phyloP scores from a whole-genome alignment of 1,140 invertebrate genomes.

The Triops cancriformis region DNA sequence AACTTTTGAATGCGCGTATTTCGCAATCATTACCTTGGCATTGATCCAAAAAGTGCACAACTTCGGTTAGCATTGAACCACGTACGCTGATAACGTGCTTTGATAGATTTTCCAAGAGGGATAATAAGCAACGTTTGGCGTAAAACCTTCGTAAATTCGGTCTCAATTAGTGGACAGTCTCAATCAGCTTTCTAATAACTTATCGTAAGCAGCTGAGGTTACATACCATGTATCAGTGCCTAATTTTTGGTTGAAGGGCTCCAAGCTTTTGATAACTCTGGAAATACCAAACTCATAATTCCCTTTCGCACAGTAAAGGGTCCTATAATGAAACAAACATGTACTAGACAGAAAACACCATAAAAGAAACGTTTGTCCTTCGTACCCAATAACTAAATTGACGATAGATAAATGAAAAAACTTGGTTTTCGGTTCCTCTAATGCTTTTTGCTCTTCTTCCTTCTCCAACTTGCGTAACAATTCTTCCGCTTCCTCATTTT shows the following conservation, averaged over 20 bases:
- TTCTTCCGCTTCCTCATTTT: conserved; percentile 98
- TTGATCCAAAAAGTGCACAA: conserved; percentile 83
- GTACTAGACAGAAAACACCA: no score
- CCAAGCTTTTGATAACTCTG: conserved; percentile 89
- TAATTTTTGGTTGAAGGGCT: conserved; percentile 90
- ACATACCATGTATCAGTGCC: conserved; percentile 85
- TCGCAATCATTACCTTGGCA: conserved; percentile 47
- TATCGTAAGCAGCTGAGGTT: not conserved
- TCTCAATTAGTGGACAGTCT: not conserved
- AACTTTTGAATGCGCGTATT: not conserved
- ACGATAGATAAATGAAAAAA: conserved; percentile 96
- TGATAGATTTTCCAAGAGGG: conserved; percentile 81
- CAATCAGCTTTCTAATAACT: not conserved
- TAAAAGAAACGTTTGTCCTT: not conserved
- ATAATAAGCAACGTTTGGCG: conserved; percentile 87
- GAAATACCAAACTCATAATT: conserved; percentile 99
- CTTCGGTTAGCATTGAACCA: conserved; percentile 81
- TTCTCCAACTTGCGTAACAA: conserved; percentile 98
- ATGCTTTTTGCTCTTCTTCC: conserved; percentile 86
- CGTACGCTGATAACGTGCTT: conserved; percentile 85
- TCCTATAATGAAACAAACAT: no score
- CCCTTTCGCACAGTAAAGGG: conserved; percentile 95
- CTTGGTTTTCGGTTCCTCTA: conserved; percentile 90
- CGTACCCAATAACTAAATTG: conserved; percentile 90
- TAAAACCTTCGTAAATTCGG: conserved; percentile 57